A percentile compares a stretch with the other conserved stretches of the same genome.
phyloP scores from a whole-genome alignment of 2,113 vertebrate genomes.

The Trematomus loennbergii region DNA sequence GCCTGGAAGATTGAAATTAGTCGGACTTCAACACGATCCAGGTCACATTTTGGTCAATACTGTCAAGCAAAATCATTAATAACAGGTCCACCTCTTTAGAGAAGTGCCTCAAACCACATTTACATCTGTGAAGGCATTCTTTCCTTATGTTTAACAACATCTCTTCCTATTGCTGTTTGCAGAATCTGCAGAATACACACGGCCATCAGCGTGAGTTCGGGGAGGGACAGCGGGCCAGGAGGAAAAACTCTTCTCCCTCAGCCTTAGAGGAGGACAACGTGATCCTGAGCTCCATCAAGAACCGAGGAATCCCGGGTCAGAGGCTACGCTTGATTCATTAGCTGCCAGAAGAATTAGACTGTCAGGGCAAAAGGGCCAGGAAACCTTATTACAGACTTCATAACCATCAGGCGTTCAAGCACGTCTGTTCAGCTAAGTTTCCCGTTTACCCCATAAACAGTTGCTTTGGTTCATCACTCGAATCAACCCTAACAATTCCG shows the following conservation, averaged over 20 bases:
- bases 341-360: constrained; percentile 16
- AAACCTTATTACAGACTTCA: neutral
- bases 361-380: neutral
- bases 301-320: constrained; percentile 79
- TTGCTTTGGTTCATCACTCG: no score
- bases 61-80: no score
- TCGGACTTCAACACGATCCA: no score
- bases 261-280: constrained; percentile 86
- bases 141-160: constrained; percentile 2
- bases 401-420: neutral
- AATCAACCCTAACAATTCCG: no score
- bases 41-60: no score
- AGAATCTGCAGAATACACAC: constrained; percentile 80
- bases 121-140: neutral
- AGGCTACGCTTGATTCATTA: constrained; percentile 16
- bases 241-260: constrained; percentile 58
- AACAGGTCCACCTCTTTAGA: neutral
- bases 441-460: neutral
- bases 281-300: constrained; percentile 87
- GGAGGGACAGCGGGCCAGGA: constrained; percentile 72
- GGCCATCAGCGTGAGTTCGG: constrained; percentile 75
- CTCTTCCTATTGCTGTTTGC: neutral
- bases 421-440: neutral
- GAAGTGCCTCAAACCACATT: neutral
- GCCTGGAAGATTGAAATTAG: no score